phyloP scores from a whole-genome alignment of 2,888 invertebrate genomes.

The Rhingia rostrata region DNA sequence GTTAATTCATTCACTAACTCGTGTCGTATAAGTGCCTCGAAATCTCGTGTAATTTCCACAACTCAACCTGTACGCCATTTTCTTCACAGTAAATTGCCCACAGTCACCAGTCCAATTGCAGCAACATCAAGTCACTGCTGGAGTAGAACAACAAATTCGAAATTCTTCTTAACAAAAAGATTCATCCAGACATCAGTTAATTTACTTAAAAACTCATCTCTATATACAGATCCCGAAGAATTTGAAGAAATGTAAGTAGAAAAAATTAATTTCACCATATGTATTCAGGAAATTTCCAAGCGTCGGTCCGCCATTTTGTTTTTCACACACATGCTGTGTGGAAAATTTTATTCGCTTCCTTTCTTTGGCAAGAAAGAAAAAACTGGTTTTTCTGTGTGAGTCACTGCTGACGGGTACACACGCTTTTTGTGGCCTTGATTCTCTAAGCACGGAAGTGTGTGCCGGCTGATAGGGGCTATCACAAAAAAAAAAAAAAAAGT shows the following conservation, averaged over 20 bases:
- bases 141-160: slow-evolving; percentile 44
- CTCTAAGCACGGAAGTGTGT: neutral
- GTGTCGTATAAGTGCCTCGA: slow-evolving; percentile 76
- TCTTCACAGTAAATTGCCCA: slow-evolving; percentile 60
- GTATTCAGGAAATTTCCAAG: neutral
- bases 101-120: slow-evolving; percentile 63
- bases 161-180: slow-evolving; percentile 15
- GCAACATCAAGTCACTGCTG: slow-evolving; percentile 59
- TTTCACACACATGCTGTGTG: slow-evolving; percentile 28
- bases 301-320: slow-evolving; percentile 71
- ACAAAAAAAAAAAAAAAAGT: slow-evolving; percentile 1
- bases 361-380: neutral
- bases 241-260: slow-evolving; percentile 80
- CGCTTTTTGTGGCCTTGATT: slow-evolving; percentile 41
- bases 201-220: slow-evolving; percentile 54
- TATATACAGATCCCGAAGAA: slow-evolving; percentile 75
- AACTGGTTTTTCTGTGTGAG: slow-evolving; percentile 13
- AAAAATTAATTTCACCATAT: slow-evolving; percentile 1
- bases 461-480: slow-evolving; percentile 16
- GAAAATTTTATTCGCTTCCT: slow-evolving; percentile 22
- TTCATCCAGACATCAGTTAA: slow-evolving; percentile 45
- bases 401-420: slow-evolving; percentile 22
- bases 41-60: slow-evolving; percentile 80
- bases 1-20: slow-evolving; percentile 79
- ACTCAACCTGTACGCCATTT: slow-evolving; percentile 70